Conservation (phyloP, 2,113 vertebrate genomes). For the Synchiropus splendidus region DNA sequence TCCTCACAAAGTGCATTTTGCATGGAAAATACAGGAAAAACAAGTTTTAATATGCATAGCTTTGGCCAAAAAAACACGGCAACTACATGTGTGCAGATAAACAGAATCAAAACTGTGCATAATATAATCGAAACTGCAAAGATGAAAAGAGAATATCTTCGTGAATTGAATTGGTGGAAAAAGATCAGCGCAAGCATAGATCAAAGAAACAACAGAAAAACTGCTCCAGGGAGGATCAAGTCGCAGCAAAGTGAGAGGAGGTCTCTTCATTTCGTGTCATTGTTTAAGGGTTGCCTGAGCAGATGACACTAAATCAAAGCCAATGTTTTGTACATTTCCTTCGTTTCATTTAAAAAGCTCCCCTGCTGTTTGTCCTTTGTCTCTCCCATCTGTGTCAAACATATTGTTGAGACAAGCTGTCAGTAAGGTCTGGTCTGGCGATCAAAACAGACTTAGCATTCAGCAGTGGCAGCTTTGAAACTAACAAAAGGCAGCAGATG, state of each 20-base stretch:
- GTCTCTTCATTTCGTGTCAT: constrained; percentile 3
- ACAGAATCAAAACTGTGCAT: too few relatives aligned
- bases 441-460: constrained; percentile 5
- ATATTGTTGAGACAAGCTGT: constrained; percentile 34
- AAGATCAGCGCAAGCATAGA: too few relatives aligned
- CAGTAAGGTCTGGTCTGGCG: constrained; percentile 27
- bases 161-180: too few relatives aligned
- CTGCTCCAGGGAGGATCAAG: background rate
- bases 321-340: background rate
- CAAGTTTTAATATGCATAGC: too few relatives aligned
- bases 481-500: constrained; percentile 3
- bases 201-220: background rate
- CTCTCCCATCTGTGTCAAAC: constrained; percentile 23
- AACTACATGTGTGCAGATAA: too few relatives aligned
- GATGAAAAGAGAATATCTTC: too few relatives aligned
- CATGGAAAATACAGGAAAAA: too few relatives aligned
- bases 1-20: too few relatives aligned
- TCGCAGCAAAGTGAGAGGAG: background rate
- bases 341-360: background rate
- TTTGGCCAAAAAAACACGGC: too few relatives aligned
- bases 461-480: constrained; percentile 1
- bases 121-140: too few relatives aligned
- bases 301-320: constrained; percentile 20
- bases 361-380: constrained; percentile 27
- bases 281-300: constrained; percentile 5